Percentiles rank a stretch among this genome's conserved stretches.
phyloP scores from a whole-genome alignment of 2,888 invertebrate genomes.

The Loripinus fragilis region DNA sequence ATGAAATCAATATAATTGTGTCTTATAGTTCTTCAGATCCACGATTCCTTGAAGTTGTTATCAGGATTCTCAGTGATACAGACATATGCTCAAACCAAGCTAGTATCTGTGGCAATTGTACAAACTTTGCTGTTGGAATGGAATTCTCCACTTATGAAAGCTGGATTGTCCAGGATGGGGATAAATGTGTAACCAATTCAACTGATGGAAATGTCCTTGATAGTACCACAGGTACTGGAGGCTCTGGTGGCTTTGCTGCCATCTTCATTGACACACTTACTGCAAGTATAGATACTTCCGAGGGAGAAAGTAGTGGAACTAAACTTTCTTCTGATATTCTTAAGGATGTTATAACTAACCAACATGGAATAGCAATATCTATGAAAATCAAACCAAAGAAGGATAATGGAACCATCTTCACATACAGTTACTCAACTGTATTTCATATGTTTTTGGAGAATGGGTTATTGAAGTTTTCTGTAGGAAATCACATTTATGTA shows the following conservation, averaged over 20 bases:
- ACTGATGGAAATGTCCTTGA: neutral
- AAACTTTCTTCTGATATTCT: neutral
- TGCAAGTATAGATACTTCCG: no score
- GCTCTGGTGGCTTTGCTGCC: neutral
- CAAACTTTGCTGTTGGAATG: neutral
- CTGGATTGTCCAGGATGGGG: neutral
- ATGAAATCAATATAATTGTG: neutral
- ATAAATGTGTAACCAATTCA: neutral
- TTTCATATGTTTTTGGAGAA: neutral
- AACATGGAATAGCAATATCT: neutral
- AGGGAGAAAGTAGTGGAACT: neutral
- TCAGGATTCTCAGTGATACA: neutral
- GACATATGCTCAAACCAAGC: neutral
- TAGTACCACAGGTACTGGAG: neutral
- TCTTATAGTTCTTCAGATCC: neutral
- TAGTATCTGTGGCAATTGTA: slow-evolving; percentile 13
- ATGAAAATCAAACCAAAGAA: neutral
- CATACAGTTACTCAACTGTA: neutral
- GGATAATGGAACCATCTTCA: neutral
- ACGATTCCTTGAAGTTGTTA: neutral
- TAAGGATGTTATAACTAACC: neutral
- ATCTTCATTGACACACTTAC: neutral
- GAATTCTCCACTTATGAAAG: neutral
- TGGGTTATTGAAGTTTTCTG: neutral
- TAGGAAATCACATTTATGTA: neutral